Conservation (phyloP, 2,888 invertebrate species). For the Cepaea hortensis region DNA sequence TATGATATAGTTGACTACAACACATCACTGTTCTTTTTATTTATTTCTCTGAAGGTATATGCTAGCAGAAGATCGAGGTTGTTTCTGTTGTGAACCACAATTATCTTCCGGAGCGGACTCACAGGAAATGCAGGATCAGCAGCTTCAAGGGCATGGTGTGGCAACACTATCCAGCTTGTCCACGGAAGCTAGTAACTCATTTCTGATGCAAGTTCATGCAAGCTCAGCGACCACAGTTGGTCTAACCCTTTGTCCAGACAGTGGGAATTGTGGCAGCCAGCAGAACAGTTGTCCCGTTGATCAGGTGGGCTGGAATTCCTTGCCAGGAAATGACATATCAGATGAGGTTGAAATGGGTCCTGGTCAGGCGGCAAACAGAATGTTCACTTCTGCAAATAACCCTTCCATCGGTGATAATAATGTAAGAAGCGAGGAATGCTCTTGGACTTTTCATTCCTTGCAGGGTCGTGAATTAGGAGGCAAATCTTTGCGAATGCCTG, state of each 20-base stretch:
- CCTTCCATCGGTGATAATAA: background rate
- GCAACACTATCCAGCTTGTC: background rate
- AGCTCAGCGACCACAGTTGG: background rate
- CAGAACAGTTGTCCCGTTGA: background rate
- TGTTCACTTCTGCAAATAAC: background rate
- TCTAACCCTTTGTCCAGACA: background rate
- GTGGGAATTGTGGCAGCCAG: background rate
- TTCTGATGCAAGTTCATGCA: background rate
- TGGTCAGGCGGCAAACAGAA: background rate
- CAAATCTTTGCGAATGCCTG: background rate
- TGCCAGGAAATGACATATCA: background rate
- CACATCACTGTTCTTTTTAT: background rate
- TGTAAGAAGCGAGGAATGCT: background rate
- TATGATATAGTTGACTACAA: too few relatives aligned
- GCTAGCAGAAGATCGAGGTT: slow-evolving; percentile 21
- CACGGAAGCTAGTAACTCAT: background rate
- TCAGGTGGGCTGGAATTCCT: background rate
- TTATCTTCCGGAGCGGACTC: background rate
- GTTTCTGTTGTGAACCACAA: slow-evolving; percentile 36
- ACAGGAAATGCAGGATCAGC: slow-evolving; percentile 10
- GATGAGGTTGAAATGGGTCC: slow-evolving; percentile 2
- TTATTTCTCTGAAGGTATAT: background rate
- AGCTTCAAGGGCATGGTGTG: background rate
- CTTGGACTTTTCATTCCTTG: slow-evolving; percentile 5
- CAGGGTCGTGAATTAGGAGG: slow-evolving; percentile 15